These are phyloP conservation scores for Cichlasoma orientale DNA, from an alignment of 2,797 vertebrate species.

Conservation along the genomic window DNA sequence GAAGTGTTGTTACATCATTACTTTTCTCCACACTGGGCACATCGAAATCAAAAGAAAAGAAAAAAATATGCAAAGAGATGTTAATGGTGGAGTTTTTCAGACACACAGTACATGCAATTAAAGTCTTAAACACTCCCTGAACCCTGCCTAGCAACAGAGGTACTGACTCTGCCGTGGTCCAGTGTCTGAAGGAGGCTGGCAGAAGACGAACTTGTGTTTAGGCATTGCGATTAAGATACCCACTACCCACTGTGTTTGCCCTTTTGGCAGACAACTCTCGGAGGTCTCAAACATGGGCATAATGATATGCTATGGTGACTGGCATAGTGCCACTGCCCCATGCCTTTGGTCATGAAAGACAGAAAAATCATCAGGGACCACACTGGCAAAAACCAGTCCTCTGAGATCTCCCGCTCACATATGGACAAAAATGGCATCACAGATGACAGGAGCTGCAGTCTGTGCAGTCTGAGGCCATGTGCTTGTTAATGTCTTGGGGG, in stretches of 20 bases:
- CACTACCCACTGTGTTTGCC: conserved; percentile 45
- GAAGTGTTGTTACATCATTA: not conserved
- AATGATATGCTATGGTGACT: conserved; percentile 55
- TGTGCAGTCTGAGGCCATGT: conserved; percentile 43
- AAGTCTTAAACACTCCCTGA: conserved; percentile 9
- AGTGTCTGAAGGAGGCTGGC: conserved; percentile 30
- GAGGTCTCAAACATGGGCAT: conserved; percentile 61
- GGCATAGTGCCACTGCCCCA: conserved; percentile 41
- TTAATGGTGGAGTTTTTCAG: not conserved
- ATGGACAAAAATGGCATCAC: conserved; percentile 58
- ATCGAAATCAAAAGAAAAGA: not conserved
- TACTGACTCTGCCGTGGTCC: conserved; percentile 29
- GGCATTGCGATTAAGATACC: conserved; percentile 68
- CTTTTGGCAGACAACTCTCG: conserved; percentile 60
- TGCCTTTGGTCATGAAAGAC: conserved; percentile 67
- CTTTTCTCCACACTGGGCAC: not conserved
- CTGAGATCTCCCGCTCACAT: conserved; percentile 52
- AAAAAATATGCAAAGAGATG: not conserved
- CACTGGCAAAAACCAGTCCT: conserved; percentile 46
- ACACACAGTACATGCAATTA: accelerated
- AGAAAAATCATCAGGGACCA: conserved; percentile 42
- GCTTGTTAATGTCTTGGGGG: conserved; percentile 64
- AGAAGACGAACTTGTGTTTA: conserved; percentile 55
- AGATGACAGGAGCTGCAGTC: conserved; percentile 56
- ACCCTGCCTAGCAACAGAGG: conserved; percentile 38